Evolutionary conservation across 1,140 invertebrate species (phyloP), one percentile per base, ranked within the genome.

Genomic region (Theocolax elegans): DNA sequence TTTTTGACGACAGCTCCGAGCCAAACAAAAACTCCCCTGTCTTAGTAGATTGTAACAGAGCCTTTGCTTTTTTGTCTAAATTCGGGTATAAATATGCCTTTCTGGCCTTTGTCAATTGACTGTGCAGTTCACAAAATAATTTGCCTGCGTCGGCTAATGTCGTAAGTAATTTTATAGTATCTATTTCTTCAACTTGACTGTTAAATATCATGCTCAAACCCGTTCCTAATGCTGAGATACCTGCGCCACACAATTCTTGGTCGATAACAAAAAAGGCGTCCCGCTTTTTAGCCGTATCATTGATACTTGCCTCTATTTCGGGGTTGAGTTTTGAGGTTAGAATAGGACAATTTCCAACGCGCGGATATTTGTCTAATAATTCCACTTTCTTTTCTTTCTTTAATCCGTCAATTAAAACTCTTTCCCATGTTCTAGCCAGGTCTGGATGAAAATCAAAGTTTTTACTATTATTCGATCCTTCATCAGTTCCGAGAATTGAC

Each of bases 21-120:
- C 65, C 65, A 19, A 75, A 67, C 75, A 81, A 67, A 77, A 77
- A 46, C 51, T 53, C 25, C 49, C 78, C 71, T 64, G 67, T 19
- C 19, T 76, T 4, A 23, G 44, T 40, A 76, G 81, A 68, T 64
- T 78, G 23, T 42, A 77, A 12, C 53, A 77, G 17, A 77, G 76
- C 74, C 76, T 48, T 15, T 56, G 59, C 38, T 8, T 67, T 38
- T 25, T 46, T 27, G 51, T 40, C 10, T 48, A 65, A 10, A 38
- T 53, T 17, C 68, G 72, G 6, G 59, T 40, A 62, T n/a, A 62
- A 71, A 2, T 0, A 31, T 8, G 12, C 27, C 12, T 67, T 48
- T n/a, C n/a, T n/a, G n/a, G n/a, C n/a, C n/a, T n/a, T n/a, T n/a
- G n/a, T n/a, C n/a, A n/a, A n/a, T n/a, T n/a, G n/a, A n/a, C n/a